Percentiles rank a stretch among this genome's conserved stretches.
Conservation (phyloP, 2,113 vertebrate species). For the Psilopogon haemacephalus region DNA sequence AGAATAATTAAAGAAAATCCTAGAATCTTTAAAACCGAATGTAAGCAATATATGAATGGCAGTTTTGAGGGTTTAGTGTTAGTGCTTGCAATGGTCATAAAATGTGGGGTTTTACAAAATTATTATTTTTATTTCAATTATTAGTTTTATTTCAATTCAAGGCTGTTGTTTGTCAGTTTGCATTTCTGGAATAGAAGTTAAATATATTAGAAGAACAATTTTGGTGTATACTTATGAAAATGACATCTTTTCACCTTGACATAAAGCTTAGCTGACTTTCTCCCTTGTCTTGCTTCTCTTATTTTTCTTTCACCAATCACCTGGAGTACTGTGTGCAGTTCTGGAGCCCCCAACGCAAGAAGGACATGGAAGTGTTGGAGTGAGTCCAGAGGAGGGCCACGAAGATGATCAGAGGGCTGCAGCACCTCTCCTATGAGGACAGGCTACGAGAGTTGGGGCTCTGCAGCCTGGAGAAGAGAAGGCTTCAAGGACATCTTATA, state of each 20-base stretch:
- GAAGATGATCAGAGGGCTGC: too few species aligned
- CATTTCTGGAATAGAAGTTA: background rate
- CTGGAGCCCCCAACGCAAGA: too few species aligned
- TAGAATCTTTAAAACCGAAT: background rate
- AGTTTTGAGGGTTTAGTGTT: background rate
- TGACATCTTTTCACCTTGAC: background rate
- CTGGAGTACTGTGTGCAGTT: too few species aligned
- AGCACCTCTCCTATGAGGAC: too few species aligned
- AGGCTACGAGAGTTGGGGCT: too few species aligned
- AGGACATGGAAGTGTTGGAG: too few species aligned
- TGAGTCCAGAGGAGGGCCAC: too few species aligned
- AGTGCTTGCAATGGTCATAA: background rate
- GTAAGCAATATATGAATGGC: background rate
- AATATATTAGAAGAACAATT: background rate
- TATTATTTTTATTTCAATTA: background rate
- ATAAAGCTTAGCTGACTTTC: background rate
- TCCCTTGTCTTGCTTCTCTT: background rate
- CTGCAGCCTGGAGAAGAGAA: too few species aligned
- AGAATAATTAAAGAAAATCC: background rate
- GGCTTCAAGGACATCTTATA: too few species aligned
- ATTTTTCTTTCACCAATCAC: background rate
- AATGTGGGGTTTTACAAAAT: too few species aligned
- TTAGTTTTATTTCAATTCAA: background rate
- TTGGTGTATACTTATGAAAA: background rate
- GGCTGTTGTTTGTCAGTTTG: background rate